Evolutionary conservation across 35 echinoderm and acorn worm genomes (phyloP), one percentile per base, ranked within the genome.

Genomic region (Acanthaster planci): DNA sequence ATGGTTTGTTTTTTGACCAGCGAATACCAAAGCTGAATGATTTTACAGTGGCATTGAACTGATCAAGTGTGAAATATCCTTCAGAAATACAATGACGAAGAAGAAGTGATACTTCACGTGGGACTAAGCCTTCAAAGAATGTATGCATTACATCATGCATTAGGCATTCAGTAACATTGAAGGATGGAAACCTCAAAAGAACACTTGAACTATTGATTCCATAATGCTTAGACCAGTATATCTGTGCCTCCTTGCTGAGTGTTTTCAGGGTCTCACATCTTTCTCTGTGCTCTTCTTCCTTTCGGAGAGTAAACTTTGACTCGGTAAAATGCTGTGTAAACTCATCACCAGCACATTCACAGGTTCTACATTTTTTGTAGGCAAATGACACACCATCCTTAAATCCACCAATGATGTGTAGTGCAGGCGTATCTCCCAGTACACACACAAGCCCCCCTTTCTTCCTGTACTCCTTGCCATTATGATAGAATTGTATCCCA

Each of bases 341-440:
- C 14, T 94, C 83, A n/a, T 85, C 64, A 1, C 44, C 1, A 39
- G 84, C 37, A 75, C 8, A 27, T 14, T 84, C 55, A 64, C 92
- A 94, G 10, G 52, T 37, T 51, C 92, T 57, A 42, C 92, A 94
- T 54, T 38, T 21, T 58, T 90, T 90, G 18, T 76, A 51, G 7
- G 92, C 83, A 87, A 94, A 94, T 21, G 77, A 77, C 12, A 94
- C 92, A 40, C 88, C 92, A 77, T 94, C 87, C 52, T 94, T 94
- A 77, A 94, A 94, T 0, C 83, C 83, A 47, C 82, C 92, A 17
- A 94, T 18, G 79, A 60, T 87, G 10, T 90, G 56, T 14, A 84
- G 77, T 84, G 87, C 92, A 39, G 64, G 88, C 14, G 87, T 94
- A 50, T 94, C 87, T n/a, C 64, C 76, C 60, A 18, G 82, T 76